A percentile compares a stretch with the other conserved stretches of the same genome.
These are phyloP conservation scores for Antigone vipio DNA, from an alignment of 2,113 vertebrate species.

Conservation along the genomic window DNA sequence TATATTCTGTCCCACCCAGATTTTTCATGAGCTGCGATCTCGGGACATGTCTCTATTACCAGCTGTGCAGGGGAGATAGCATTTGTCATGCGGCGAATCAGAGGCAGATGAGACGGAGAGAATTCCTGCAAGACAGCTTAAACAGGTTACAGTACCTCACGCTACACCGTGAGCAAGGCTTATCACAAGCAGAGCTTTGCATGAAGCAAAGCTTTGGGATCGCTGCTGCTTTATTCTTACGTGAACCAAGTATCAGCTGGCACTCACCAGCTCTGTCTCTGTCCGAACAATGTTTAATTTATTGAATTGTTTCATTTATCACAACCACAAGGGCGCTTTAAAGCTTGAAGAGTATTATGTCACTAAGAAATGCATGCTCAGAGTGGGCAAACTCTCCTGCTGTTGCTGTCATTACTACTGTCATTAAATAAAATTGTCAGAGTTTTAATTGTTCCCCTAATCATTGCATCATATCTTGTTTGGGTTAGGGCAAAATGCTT, in stretches of 20 bases:
- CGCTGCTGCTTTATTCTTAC: neutral
- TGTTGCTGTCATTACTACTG: neutral
- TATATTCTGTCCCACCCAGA: conserved; percentile 17
- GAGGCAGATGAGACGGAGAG: neutral
- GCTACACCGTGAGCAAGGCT: neutral
- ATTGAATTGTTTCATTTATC: conserved; percentile 20
- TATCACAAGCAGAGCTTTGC: neutral
- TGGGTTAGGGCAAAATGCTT: neutral
- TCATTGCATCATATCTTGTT: neutral
- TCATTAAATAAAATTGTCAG: neutral
- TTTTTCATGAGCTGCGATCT: neutral
- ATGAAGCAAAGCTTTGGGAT: neutral
- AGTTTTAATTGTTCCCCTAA: conserved; percentile 13
- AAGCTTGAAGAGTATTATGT: neutral
- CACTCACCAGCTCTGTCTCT: neutral
- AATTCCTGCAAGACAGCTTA: neutral
- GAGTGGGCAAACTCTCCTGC: neutral
- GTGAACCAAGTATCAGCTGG: neutral
- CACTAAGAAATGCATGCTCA: neutral
- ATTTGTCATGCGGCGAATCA: neutral
- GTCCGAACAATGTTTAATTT: neutral
- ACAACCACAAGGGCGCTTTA: neutral
- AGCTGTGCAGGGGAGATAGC: neutral
- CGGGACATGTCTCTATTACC: neutral
- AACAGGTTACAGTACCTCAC: neutral